These are phyloP conservation scores for Pterocles burchelli DNA, from an alignment of 2,113 vertebrate species.

Conservation along the genomic window DNA sequence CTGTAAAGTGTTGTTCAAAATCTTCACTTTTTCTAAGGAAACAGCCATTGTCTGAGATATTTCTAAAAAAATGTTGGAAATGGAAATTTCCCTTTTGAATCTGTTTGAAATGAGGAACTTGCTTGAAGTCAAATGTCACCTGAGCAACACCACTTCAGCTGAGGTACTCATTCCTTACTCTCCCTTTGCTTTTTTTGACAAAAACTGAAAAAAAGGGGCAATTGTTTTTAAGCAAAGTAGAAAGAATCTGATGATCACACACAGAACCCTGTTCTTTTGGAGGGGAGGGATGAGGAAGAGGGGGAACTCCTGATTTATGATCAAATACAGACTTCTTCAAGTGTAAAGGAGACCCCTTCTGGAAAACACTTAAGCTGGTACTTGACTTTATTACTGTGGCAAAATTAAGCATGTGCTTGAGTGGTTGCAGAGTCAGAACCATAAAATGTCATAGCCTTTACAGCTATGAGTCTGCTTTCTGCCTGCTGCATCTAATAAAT, in stretches of 20 bases:
- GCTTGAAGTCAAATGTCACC: neutral
- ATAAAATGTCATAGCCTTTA: conserved; percentile 63
- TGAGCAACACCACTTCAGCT: neutral
- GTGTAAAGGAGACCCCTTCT: conserved; percentile 43
- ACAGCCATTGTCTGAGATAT: neutral
- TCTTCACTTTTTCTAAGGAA: neutral
- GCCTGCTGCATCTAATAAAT: conserved; percentile 65
- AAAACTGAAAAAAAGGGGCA: neutral
- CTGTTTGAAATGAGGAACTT: neutral
- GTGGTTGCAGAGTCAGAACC: conserved; percentile 57
- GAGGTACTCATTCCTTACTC: neutral
- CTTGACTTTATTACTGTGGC: conserved; percentile 65
- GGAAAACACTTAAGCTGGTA: conserved; percentile 48
- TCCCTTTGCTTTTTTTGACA: neutral
- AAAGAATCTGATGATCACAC: neutral
- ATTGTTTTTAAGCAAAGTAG: neutral
- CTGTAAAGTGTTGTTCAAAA: neutral
- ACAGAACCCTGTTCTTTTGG: neutral
- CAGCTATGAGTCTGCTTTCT: conserved; percentile 58
- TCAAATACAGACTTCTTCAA: conserved; percentile 36
- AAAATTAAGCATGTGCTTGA: conserved; percentile 68
- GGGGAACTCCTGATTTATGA: conserved; percentile 42
- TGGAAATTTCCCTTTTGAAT: neutral
- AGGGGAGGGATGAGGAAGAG: neutral
- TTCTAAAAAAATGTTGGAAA: neutral